Percentiles rank a stretch among this genome's conserved stretches.
Conservation (phyloP, 2,797 vertebrate species). For the Sebastes reedi region DNA sequence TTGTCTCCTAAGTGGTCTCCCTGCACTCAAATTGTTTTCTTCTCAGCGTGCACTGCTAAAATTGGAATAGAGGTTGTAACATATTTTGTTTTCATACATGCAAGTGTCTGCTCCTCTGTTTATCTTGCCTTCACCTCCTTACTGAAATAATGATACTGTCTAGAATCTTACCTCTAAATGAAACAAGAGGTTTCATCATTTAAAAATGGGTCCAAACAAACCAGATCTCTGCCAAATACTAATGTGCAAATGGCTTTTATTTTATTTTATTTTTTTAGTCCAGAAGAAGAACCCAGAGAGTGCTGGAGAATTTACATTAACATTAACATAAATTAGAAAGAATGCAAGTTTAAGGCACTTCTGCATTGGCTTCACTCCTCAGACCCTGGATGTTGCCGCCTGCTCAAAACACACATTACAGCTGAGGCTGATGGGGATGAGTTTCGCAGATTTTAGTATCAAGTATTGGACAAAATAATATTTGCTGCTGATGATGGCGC, state of each 20-base stretch:
- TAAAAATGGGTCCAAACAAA: neutral
- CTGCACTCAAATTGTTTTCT: slow-evolving; percentile 50
- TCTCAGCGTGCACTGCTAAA: slow-evolving; percentile 38
- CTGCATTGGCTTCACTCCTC: no score
- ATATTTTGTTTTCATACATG: slow-evolving; percentile 40
- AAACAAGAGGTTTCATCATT: neutral
- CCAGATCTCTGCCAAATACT: neutral
- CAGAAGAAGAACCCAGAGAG: neutral
- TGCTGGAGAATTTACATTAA: neutral
- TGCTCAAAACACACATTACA: neutral
- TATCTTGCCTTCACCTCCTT: neutral
- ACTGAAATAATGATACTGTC: slow-evolving; percentile 7
- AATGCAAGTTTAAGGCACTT: no score
- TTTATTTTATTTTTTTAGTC: neutral
- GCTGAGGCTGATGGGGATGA: neutral
- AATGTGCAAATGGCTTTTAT: neutral
- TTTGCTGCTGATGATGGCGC: neutral
- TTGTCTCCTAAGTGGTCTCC: slow-evolving; percentile 59
- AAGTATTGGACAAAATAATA: neutral
- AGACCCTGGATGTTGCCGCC: no score
- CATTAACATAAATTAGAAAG: neutral
- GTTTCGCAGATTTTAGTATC: neutral
- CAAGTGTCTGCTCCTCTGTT: neutral
- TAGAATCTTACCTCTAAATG: neutral
- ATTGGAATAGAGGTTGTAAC: slow-evolving; percentile 39